Evolutionary conservation across 1,140 invertebrate genomes (phyloP), one percentile per base, ranked within the genome.

Genomic region (Coelopa frigida): DNA sequence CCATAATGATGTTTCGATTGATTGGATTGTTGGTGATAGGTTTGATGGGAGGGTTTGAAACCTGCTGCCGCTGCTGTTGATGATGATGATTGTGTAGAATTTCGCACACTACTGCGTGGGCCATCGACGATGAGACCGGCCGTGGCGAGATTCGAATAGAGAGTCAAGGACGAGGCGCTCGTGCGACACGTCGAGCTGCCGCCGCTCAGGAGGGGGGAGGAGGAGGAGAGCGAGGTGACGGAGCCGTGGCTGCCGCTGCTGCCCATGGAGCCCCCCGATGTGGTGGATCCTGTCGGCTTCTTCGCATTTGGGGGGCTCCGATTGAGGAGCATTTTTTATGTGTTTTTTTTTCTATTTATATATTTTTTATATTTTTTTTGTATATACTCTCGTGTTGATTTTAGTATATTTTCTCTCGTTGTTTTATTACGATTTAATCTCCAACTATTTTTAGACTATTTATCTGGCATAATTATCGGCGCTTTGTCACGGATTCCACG

Each of bases 221-320:
- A 50, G 35, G 41, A 42, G 14, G 3, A 10, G 18, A 21, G 18
- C 11, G 15, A 32, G 3, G 29, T 7, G 11, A 17, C 33, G 14
- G 42, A 20, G 23, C 26, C 8, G 26, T 15, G 12, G 33, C 18
- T 23, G 10, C 27, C 14, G 31, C 17, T 26, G 18, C 15, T 37
- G 12, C 10, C 24, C 18, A 17, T 24, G 41, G 55, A 57, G 55
- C 58, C 54, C 59, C 61, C 61, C 53, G 53, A 46, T 46, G 53
- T 45, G 38, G 61, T 42, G 32, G 32, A 29, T 42, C 18, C 22
- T 22, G 7, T n/a, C n/a, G n/a, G 57, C 41, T 46, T 49, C 50
- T 61, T 64, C 45, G 57, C 51, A 38, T 50, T 38, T 51, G 61
- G 61, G 61, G 61, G 61, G 61, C 61, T 64, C 61, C 61, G 53